Base-by-base conservation (phyloP, 2,797 vertebrate genomes). In the Melanotaenia trifasciata region DNA sequence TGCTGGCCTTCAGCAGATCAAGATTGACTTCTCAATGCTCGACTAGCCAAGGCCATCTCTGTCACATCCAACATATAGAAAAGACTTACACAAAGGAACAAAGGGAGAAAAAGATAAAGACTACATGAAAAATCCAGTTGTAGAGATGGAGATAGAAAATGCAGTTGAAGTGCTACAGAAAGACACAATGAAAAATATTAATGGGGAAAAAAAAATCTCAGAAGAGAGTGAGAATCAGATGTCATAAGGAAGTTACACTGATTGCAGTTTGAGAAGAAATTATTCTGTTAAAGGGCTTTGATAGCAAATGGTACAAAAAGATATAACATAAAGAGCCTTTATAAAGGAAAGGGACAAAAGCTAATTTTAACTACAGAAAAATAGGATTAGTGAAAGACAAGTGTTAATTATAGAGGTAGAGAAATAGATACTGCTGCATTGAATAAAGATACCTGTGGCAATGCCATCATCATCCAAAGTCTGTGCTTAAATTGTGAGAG, bases 21-120 rank as follows among this genome's bases (percentile, higher is more conserved):
- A 80, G 65, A 84, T 40, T 70, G 54, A 81, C 75, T 77, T 47
- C 9, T 67, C 43, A 70, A 69, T 1, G 30, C 69, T 67, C 0
- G 53, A 78, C 66, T 76, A n/a, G 47, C 78, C 83, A 69, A 57
- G 61, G 62, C 45, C 57, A 3, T 60, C 68, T 77, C 61, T 76
- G 78, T 76, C 82, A 64, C 67, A 75, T 12, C 53, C 51, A 79
- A 79, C 62, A 67, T 76, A 87, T 33, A n/a, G 56, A 76, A 76
- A 78, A 28, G 10, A 8, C 12, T 38, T 38, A 13, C 11, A 38
- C 11, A 38, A 38, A 38, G 20, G 30, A 68, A 38, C 59, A 4
- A 47, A 43, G 16, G 12, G 26, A 40, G 1, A 3, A 60, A 26
- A 3, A 60, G 4, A 32, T 13, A 12, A 26, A 2, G 11, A 51